A percentile compares a stretch with the other conserved stretches of the same genome.
Conservation (phyloP, 2,797 vertebrate genomes). For the Hoplostethus atlanticus region DNA sequence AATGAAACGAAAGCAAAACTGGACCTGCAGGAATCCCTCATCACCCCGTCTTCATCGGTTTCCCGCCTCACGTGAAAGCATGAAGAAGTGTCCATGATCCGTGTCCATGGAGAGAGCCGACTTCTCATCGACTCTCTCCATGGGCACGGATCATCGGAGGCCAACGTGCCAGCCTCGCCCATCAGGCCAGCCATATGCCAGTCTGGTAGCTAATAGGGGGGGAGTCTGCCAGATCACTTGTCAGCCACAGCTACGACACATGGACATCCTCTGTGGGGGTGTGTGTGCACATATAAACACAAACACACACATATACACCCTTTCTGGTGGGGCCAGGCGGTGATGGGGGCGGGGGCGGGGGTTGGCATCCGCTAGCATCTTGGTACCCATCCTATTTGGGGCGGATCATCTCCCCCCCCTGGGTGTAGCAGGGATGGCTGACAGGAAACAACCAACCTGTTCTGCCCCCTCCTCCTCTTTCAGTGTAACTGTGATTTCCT, state of each 20-base stretch:
- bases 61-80: too few relatives aligned
- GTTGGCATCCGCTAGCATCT: slow-evolving; percentile 50
- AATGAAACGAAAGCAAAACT: slow-evolving; percentile 22
- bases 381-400: slow-evolving; percentile 19
- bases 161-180: slow-evolving; percentile 26
- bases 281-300: slow-evolving; percentile 32
- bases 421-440: slow-evolving; percentile 11
- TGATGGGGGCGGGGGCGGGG: slow-evolving; percentile 21
- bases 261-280: slow-evolving; percentile 46
- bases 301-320: slow-evolving; percentile 17
- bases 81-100: too few relatives aligned
- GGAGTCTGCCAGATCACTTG: slow-evolving; percentile 61
- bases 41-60: too few relatives aligned
- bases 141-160: not conserved
- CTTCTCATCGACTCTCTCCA: too few relatives aligned
- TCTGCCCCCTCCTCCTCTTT: too few relatives aligned
- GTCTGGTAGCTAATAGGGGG: slow-evolving; percentile 29
- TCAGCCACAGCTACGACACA: slow-evolving; percentile 53
- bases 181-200: slow-evolving; percentile 34
- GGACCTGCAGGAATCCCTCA: slow-evolving; percentile 35
- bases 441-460: too few relatives aligned
- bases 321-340: slow-evolving; percentile 35
- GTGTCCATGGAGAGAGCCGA: too few relatives aligned
- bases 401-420: slow-evolving; percentile 41
- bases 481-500: too few relatives aligned